phyloP scores from a whole-genome alignment of 2,797 vertebrate species.

The Falco novaeseelandiae region DNA sequence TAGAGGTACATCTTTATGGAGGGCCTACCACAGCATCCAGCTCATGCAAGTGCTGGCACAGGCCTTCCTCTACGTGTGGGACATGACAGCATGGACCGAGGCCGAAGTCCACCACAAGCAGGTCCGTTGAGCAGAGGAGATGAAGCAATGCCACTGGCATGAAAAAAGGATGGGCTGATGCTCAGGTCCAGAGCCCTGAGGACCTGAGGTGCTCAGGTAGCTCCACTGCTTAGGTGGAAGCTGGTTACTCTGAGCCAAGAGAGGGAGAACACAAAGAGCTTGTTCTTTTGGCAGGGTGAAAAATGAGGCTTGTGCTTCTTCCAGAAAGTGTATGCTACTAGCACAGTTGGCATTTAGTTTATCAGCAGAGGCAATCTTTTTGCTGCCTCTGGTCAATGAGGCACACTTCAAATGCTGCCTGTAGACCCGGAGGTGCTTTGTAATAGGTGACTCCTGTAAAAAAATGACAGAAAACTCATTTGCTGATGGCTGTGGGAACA shows the following conservation, averaged over 20 bases:
- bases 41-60: not conserved
- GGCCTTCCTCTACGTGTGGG: not conserved
- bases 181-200: not conserved
- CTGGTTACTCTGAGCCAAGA: not conserved
- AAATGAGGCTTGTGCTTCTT: not conserved
- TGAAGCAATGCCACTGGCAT: not conserved
- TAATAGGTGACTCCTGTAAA: not conserved
- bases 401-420: not conserved
- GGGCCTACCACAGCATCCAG: not conserved
- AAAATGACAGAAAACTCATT: not conserved
- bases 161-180: not conserved
- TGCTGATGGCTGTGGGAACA: not conserved
- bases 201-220: not conserved
- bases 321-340: not conserved
- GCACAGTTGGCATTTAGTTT: not conserved
- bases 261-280: not conserved
- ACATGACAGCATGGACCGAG: accelerated
- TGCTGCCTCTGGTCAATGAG: not conserved
- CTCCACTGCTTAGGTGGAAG: not conserved
- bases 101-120: not conserved
- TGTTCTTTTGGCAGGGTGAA: not conserved
- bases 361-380: not conserved
- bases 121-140: not conserved
- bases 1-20: not conserved
- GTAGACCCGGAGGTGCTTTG: not conserved